Conservation (phyloP, 2,113 vertebrate genomes). For the Odontesthes bonariensis region DNA sequence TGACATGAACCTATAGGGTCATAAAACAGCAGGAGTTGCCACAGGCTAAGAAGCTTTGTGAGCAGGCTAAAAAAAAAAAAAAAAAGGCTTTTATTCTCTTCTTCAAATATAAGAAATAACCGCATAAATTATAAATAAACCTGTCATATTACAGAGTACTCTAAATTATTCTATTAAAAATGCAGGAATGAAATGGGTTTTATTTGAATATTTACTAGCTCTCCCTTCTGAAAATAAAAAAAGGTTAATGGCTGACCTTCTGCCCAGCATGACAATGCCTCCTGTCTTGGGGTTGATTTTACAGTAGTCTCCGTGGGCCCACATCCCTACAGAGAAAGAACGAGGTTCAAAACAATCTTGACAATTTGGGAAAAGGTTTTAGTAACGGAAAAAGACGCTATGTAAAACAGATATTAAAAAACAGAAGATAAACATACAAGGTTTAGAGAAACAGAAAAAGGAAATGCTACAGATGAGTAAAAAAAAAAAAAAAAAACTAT, state of each 20-base stretch:
- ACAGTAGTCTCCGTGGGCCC: conserved; percentile 97
- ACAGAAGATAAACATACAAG: neutral
- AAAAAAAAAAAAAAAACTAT: too few species aligned
- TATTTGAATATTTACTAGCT: neutral
- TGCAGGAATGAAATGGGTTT: neutral
- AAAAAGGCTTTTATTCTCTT: too few species aligned
- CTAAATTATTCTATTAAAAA: neutral
- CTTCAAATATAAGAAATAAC: too few species aligned
- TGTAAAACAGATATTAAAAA: too few species aligned
- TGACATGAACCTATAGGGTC: neutral
- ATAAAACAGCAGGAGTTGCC: too few species aligned
- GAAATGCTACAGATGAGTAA: neutral
- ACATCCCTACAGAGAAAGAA: conserved; percentile 83
- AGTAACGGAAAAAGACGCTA: too few species aligned
- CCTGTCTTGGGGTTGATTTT: conserved; percentile 95
- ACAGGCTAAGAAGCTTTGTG: too few species aligned
- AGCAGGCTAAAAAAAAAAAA: too few species aligned
- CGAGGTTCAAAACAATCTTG: neutral
- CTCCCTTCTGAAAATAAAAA: neutral
- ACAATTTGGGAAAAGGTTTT: neutral
- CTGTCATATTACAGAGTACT: too few species aligned
- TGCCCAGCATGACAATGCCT: conserved; percentile 94
- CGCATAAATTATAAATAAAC: too few species aligned
- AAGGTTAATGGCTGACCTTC: conserved; percentile 84
- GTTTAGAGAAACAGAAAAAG: neutral